Percentiles rank a stretch among this genome's conserved stretches.
Conservation (phyloP, 2,113 vertebrate species). For the Vimba vimba region DNA sequence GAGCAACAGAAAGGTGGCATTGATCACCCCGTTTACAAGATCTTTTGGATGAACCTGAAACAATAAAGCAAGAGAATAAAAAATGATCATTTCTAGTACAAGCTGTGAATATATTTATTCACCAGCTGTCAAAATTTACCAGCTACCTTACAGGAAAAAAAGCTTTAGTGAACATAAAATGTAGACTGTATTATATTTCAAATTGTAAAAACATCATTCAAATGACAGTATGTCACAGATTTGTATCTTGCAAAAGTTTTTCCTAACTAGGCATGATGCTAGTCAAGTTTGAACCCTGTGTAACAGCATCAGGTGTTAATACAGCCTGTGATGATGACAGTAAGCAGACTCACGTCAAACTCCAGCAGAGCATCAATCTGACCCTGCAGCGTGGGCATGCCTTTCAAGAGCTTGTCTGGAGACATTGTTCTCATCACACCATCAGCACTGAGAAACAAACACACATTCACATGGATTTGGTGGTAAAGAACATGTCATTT, state of each 20-base stretch:
- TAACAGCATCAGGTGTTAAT: background rate
- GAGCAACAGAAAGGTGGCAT: slow-evolving; percentile 94
- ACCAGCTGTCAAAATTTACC: background rate
- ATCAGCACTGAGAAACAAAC: slow-evolving; percentile 81
- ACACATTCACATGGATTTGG: background rate
- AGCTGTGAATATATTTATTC: background rate
- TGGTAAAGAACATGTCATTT: too few species aligned
- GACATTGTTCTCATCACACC: slow-evolving; percentile 96
- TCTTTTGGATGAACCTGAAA: slow-evolving; percentile 90
- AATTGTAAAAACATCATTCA: background rate
- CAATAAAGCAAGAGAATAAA: slow-evolving; percentile 28
- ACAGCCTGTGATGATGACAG: background rate
- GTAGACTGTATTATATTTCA: background rate
- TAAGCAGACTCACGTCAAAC: slow-evolving; percentile 86
- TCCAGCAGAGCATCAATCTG: slow-evolving; percentile 96
- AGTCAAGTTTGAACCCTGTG: background rate
- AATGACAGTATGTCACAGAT: slow-evolving; percentile 19
- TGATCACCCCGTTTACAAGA: slow-evolving; percentile 93
- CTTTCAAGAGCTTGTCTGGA: slow-evolving; percentile 95
- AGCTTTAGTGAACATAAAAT: background rate
- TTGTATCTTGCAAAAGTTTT: background rate
- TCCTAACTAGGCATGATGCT: background rate
- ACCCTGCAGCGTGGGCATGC: slow-evolving; percentile 94
- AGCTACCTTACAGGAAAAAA: background rate
- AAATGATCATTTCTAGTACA: background rate